These are phyloP conservation scores for Aporophyla lueneburgensis DNA, from an alignment of 2,888 invertebrate species.

Conservation along the genomic window DNA sequence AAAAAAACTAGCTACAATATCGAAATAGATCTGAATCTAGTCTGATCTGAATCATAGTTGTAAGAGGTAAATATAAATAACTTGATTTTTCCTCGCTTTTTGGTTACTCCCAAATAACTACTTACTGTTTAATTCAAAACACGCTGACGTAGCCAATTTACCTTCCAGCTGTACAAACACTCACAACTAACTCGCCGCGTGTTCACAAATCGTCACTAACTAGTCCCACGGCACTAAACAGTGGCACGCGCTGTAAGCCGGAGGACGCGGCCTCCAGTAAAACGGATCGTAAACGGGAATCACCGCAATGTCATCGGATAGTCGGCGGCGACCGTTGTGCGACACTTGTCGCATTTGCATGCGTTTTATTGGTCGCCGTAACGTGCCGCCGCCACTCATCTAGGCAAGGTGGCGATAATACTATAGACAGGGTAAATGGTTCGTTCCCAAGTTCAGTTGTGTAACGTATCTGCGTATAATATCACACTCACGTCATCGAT, in stretches of 20 bases:
- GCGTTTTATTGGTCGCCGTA: conserved; percentile 41
- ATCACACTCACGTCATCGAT: conserved; percentile 3
- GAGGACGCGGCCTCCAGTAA: conserved; percentile 42
- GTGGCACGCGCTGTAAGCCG: conserved; percentile 46
- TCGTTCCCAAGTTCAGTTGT: background rate
- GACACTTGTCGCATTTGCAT: conserved; percentile 44
- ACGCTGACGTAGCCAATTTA: background rate
- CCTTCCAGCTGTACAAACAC: conserved; percentile 1
- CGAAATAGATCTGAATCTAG: too few relatives aligned
- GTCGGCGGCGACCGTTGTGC: conserved; percentile 9
- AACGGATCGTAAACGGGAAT: conserved; percentile 61
- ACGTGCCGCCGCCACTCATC: conserved; percentile 9
- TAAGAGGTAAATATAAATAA: too few relatives aligned
- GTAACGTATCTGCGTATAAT: background rate
- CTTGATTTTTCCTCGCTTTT: too few relatives aligned
- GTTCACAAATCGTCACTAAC: conserved; percentile 45
- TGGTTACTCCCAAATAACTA: background rate
- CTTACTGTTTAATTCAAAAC: background rate
- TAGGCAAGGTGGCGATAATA: background rate
- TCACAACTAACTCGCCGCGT: conserved; percentile 19
- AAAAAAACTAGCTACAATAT: too few relatives aligned
- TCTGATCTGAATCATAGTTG: too few relatives aligned
- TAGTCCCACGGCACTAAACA: conserved; percentile 43
- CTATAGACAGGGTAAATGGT: conserved; percentile 4
- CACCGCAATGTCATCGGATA: conserved; percentile 40